Conservation (phyloP, 2,113 vertebrate genomes). For the Rhabdornis inornatus region DNA sequence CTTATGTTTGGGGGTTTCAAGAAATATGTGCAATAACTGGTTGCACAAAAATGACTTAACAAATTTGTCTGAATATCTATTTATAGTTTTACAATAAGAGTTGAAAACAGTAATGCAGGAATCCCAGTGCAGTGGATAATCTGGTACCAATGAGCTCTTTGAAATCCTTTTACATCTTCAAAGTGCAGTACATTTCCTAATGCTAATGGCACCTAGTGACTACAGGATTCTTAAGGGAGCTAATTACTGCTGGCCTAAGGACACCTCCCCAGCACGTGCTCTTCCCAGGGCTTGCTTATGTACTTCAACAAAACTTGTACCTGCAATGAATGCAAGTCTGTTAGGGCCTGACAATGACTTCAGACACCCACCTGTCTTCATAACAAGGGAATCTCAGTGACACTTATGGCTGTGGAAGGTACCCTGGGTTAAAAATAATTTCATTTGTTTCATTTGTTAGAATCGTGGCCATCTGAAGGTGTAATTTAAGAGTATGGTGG, state of each 20-base stretch:
- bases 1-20: background rate
- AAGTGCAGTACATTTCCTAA: background rate
- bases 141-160: background rate
- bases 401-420: background rate
- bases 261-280: background rate
- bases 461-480: background rate
- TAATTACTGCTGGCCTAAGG: conserved; percentile 3
- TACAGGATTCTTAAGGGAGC: background rate
- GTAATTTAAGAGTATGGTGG: background rate
- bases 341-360: background rate
- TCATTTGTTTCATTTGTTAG: background rate
- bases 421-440: background rate
- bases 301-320: background rate
- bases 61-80: background rate
- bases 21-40: background rate
- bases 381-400: background rate
- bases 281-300: background rate
- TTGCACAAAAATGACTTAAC: background rate
- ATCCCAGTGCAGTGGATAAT: background rate
- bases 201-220: background rate
- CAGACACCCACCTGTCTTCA: background rate
- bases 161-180: background rate
- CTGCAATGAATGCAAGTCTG: background rate
- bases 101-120: background rate
- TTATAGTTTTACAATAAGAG: background rate